phyloP scores from a whole-genome alignment of 2,888 invertebrate genomes.

The Apodemia zela region DNA sequence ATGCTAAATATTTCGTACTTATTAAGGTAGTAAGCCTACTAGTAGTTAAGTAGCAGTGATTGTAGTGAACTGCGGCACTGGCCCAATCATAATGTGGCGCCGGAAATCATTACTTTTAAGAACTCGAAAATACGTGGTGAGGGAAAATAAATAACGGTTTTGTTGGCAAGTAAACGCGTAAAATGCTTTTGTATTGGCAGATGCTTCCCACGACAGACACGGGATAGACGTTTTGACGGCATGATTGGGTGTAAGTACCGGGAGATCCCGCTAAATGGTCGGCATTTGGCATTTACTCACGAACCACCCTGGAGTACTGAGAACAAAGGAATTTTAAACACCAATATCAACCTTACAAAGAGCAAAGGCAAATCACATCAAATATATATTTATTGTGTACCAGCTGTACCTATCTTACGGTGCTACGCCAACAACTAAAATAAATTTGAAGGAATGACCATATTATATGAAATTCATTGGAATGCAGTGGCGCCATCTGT shows the following conservation, averaged over 20 bases:
- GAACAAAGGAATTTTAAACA: conserved; percentile 4
- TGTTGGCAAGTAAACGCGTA: neutral
- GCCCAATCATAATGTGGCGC: neutral
- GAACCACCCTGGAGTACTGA: conserved; percentile 43
- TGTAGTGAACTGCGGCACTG: too few relatives aligned
- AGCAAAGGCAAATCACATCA: too few relatives aligned
- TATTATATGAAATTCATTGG: too few relatives aligned
- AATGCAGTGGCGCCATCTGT: too few relatives aligned
- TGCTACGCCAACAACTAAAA: too few relatives aligned
- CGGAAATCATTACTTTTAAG: neutral
- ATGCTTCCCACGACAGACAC: conserved; percentile 54
- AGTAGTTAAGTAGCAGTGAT: too few relatives aligned
- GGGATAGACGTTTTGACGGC: conserved; percentile 58
- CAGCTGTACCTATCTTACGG: too few relatives aligned
- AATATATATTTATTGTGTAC: too few relatives aligned
- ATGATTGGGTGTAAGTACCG: conserved; percentile 64
- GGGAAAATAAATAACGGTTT: neutral
- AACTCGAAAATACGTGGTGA: neutral
- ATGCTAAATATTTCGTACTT: too few relatives aligned
- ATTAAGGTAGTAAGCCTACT: too few relatives aligned
- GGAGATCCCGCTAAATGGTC: conserved; percentile 46
- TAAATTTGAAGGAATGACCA: too few relatives aligned
- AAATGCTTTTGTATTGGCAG: conserved; percentile 36
- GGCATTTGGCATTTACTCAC: conserved; percentile 64
- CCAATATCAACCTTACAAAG: too few relatives aligned